These are phyloP conservation scores for Drosophila nebulosa DNA, from an alignment of 1,140 invertebrate genomes.

Conservation along the genomic window DNA sequence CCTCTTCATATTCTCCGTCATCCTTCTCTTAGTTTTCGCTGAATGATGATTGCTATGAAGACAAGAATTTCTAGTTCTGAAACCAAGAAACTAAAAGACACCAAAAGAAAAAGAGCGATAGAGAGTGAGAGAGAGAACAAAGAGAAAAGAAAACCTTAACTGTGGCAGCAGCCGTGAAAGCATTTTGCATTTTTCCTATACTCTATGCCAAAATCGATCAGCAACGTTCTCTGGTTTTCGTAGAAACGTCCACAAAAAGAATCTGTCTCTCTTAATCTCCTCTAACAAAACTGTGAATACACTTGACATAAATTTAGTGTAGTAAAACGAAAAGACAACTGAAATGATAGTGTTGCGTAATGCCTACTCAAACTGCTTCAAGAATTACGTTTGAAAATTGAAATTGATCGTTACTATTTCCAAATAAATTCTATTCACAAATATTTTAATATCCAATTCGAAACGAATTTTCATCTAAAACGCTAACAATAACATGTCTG, in stretches of 20 bases:
- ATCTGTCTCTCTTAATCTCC: no score
- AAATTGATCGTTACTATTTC: no score
- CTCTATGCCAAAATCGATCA: conserved; percentile 12
- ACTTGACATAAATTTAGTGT: no score
- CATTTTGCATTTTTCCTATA: conserved; percentile 70
- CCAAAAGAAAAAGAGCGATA: neutral
- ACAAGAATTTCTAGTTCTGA: conserved; percentile 74
- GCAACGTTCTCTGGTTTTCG: neutral
- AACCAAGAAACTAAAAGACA: neutral
- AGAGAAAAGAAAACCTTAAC: conserved; percentile 51
- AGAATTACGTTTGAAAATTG: no score
- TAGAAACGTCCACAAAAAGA: no score
- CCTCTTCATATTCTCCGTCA: neutral
- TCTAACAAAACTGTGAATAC: no score
- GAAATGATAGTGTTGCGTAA: neutral
- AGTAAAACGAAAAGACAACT: no score
- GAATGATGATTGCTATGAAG: conserved; percentile 68
- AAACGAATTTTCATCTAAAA: no score
- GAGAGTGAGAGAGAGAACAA: conserved; percentile 4
- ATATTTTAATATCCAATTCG: no score
- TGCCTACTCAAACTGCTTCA: no score
- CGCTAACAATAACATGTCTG: no score
- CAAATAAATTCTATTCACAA: no score
- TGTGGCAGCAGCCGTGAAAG: conserved; percentile 59
- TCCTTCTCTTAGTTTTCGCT: conserved; percentile 31